phyloP scores from a whole-genome alignment of 2,113 vertebrate species.

The Columbina picui region DNA sequence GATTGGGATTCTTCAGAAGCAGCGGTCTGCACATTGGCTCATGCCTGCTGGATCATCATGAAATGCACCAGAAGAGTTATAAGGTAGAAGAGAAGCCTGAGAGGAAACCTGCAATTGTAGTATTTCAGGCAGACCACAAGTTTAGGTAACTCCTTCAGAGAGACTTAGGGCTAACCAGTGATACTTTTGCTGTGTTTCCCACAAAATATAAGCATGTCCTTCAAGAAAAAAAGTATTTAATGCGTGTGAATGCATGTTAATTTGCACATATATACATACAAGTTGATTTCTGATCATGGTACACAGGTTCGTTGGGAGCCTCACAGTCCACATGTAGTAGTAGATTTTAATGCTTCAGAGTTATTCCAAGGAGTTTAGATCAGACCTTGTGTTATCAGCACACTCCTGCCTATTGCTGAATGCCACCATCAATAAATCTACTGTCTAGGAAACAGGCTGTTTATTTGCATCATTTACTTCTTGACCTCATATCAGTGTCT shows the following conservation, averaged over 20 bases:
- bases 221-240: neutral
- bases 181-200: neutral
- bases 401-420: neutral
- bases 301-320: neutral
- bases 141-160: neutral
- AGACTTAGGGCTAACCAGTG: neutral
- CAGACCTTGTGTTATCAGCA: neutral
- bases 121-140: neutral
- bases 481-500: neutral
- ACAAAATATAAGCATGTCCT: neutral
- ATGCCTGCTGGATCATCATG: neutral
- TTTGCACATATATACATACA: neutral
- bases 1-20: neutral
- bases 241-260: neutral
- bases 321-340: neutral
- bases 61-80: neutral
- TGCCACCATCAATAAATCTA: neutral
- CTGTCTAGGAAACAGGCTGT: neutral
- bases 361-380: neutral
- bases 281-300: neutral
- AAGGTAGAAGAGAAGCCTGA: neutral
- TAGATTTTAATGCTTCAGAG: neutral
- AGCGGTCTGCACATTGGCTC: neutral
- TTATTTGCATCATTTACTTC: neutral
- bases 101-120: neutral